Percentiles rank a stretch among this genome's conserved stretches.
phyloP scores from a whole-genome alignment of 2,888 invertebrate genomes.

The Amphipyra tragopoginis region DNA sequence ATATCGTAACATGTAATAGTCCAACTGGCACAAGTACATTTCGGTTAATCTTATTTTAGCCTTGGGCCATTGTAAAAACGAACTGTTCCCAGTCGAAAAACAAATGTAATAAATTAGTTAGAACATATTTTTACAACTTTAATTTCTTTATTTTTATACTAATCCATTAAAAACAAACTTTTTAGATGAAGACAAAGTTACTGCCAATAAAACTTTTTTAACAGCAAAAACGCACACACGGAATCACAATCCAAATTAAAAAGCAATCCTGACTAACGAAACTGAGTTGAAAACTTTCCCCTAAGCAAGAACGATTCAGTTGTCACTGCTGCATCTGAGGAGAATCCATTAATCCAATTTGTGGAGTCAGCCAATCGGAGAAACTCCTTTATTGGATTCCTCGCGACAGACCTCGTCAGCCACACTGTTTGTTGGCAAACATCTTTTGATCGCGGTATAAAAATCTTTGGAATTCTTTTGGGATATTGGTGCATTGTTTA shows the following conservation, averaged over 20 bases:
- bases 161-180: slow-evolving; percentile 5
- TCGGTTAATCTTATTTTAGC: too few relatives aligned
- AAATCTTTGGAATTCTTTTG: slow-evolving; percentile 34
- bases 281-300: slow-evolving; percentile 54
- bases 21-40: too few relatives aligned
- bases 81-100: too few relatives aligned
- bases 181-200: slow-evolving; percentile 18
- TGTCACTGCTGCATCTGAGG: slow-evolving; percentile 58
- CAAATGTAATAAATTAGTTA: too few relatives aligned
- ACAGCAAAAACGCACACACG: slow-evolving; percentile 41
- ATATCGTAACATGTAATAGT: too few relatives aligned
- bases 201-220: slow-evolving; percentile 18
- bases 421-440: slow-evolving; percentile 51
- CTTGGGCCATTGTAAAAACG: too few relatives aligned
- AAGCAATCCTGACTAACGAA: slow-evolving; percentile 50
- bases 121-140: too few relatives aligned
- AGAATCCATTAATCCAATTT: slow-evolving; percentile 76
- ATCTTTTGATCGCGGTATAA: slow-evolving; percentile 51
- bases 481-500: slow-evolving; percentile 24
- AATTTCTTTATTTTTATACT: too few relatives aligned
- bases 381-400: slow-evolving; percentile 65
- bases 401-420: slow-evolving; percentile 57
- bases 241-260: slow-evolving; percentile 51
- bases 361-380: slow-evolving; percentile 66
- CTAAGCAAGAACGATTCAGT: slow-evolving; percentile 56